Conservation (phyloP, 2,797 vertebrate species). For the Notoglanidium macrostoma region DNA sequence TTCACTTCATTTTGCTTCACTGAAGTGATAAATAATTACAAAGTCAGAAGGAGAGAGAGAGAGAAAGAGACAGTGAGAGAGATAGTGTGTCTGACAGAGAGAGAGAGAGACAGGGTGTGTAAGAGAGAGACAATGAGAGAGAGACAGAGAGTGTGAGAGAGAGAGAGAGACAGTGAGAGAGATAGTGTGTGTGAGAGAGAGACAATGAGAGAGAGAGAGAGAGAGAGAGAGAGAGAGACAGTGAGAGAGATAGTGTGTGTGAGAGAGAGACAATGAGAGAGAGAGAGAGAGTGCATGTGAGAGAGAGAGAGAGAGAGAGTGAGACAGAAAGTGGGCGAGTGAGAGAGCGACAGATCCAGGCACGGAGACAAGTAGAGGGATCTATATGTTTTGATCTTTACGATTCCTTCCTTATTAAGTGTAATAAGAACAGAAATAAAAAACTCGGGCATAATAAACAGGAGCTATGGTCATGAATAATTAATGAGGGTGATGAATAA, state of each 20-base stretch:
- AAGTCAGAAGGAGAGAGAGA: background rate
- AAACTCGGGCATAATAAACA: background rate
- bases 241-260: background rate
- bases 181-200: too few species aligned
- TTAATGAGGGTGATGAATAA: slow-evolving; percentile 23
- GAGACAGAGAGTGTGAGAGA: background rate
- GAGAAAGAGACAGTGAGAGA: background rate
- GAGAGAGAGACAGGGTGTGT: background rate
- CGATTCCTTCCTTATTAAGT: background rate
- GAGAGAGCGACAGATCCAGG: background rate
- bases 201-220: background rate
- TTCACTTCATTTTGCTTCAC: background rate
- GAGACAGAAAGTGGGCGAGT: background rate
- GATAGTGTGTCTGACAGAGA: background rate
- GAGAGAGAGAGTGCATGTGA: too few species aligned
- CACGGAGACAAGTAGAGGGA: background rate
- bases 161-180: too few species aligned
- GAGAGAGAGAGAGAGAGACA: background rate
- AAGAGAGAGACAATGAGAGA: background rate
- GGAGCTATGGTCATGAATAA: slow-evolving; percentile 2
- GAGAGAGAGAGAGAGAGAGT: too few species aligned
- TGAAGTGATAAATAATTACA: background rate
- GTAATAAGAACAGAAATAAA: background rate
- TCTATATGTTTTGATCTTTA: background rate
- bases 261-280: too few species aligned